phyloP scores from a whole-genome alignment of 2,888 invertebrate genomes.

The Steinernema scapterisci region DNA sequence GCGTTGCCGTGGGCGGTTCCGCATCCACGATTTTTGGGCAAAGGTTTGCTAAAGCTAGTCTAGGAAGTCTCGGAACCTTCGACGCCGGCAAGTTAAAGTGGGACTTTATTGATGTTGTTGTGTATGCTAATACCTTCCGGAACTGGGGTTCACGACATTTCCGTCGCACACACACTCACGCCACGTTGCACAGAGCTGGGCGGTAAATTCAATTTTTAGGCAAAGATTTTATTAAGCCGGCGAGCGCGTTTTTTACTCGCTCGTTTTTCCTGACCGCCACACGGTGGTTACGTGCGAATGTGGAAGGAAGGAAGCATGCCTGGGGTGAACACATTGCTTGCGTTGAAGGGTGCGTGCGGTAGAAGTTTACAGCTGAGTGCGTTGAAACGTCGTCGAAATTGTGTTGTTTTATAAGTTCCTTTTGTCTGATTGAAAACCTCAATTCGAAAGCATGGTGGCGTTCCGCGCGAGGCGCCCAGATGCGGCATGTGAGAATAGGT shows the following conservation, averaged over 20 bases:
- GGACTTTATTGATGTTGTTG: slow-evolving; percentile 1
- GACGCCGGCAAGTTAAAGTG: not conserved
- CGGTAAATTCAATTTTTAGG: slow-evolving; percentile 20
- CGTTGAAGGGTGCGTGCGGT: not conserved
- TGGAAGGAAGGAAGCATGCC: too few species aligned
- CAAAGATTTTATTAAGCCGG: not conserved
- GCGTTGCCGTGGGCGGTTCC: too few species aligned
- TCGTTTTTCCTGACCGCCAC: not conserved
- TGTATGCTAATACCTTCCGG: slow-evolving; percentile 26
- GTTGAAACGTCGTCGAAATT: not conserved
- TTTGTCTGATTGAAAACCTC: not conserved
- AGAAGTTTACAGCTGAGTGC: not conserved
- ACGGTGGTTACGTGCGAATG: not conserved
- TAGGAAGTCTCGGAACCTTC: too few species aligned
- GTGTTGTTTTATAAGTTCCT: slow-evolving; percentile 18
- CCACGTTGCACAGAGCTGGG: not conserved
- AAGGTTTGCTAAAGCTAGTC: too few species aligned
- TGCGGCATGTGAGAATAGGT: not conserved
- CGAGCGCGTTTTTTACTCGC: not conserved
- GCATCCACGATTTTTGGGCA: too few species aligned
- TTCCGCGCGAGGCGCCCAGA: not conserved
- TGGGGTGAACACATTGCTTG: not conserved
- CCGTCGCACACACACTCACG: not conserved
- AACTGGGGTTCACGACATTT: not conserved
- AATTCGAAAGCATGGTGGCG: not conserved